Conservation (phyloP, 2,113 vertebrate genomes). For the Herpailurus yagouaroundi region DNA sequence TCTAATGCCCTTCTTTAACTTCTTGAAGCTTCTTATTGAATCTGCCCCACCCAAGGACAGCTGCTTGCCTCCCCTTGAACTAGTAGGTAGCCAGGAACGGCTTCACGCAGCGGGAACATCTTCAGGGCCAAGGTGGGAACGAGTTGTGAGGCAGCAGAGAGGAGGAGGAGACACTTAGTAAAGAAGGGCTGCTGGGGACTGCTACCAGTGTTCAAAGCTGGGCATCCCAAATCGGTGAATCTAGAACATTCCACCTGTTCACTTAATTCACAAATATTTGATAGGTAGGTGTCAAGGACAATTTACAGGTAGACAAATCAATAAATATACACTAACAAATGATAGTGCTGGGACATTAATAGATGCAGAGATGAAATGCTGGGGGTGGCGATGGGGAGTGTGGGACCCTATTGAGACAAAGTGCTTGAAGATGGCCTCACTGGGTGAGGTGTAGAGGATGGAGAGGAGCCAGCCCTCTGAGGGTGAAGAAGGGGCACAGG, state of each 20-base stretch:
- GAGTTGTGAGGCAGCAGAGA: background rate
- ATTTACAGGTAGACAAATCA: background rate
- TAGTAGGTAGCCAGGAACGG: background rate
- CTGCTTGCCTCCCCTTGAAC: background rate
- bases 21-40: background rate
- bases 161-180: background rate
- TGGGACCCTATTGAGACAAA: background rate
- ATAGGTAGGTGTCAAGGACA: background rate
- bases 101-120: background rate
- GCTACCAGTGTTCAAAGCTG: background rate
- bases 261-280: conserved; percentile 40
- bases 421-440: background rate
- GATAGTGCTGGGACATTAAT: background rate
- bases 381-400: too few species aligned
- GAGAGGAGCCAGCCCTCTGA: background rate
- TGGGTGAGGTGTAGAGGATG: background rate
- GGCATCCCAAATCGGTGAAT: background rate
- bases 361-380: background rate
- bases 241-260: background rate
- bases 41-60: background rate
- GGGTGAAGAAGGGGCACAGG: background rate
- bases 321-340: background rate
- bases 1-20: background rate
- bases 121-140: background rate
- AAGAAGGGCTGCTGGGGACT: background rate